These are phyloP conservation scores for Montifringilla adamsi DNA, from an alignment of 2,113 vertebrate species.

Conservation along the genomic window DNA sequence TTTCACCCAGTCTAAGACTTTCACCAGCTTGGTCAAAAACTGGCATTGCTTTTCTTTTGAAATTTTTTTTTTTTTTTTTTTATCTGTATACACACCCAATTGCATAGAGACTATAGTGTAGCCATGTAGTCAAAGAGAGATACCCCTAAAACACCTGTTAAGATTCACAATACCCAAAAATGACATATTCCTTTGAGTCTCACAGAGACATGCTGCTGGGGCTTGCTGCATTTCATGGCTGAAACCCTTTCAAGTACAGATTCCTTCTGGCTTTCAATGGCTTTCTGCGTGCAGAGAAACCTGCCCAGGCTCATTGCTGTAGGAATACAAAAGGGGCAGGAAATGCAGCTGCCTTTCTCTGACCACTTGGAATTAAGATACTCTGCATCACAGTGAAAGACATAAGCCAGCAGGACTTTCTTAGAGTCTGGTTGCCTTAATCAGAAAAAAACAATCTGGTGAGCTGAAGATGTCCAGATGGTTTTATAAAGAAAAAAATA, in stretches of 20 bases:
- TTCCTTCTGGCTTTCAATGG: not conserved
- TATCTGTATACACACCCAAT: not conserved
- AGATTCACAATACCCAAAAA: not conserved
- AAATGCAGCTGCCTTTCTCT: not conserved
- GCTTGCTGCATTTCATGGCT: not conserved
- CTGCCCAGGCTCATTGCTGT: not conserved
- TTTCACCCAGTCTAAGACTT: not conserved
- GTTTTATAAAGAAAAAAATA: conserved; percentile 22
- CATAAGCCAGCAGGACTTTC: not conserved
- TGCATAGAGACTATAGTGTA: not conserved
- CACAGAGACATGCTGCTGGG: not conserved
- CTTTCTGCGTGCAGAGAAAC: not conserved
- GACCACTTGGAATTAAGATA: not conserved
- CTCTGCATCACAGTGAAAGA: not conserved
- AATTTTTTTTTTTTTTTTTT: not conserved
- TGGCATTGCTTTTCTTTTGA: not conserved
- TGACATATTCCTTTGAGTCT: not conserved
- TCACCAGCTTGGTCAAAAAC: not conserved
- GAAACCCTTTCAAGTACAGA: conserved; percentile 1
- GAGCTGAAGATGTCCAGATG: conserved; percentile 19
- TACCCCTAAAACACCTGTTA: not conserved
- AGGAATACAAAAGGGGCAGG: not conserved
- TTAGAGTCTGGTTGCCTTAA: conserved; percentile 1
- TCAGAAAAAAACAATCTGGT: conserved; percentile 10
- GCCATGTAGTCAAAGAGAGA: not conserved